phyloP scores from a whole-genome alignment of 2,888 invertebrate species.

The Melinaea menophilus region DNA sequence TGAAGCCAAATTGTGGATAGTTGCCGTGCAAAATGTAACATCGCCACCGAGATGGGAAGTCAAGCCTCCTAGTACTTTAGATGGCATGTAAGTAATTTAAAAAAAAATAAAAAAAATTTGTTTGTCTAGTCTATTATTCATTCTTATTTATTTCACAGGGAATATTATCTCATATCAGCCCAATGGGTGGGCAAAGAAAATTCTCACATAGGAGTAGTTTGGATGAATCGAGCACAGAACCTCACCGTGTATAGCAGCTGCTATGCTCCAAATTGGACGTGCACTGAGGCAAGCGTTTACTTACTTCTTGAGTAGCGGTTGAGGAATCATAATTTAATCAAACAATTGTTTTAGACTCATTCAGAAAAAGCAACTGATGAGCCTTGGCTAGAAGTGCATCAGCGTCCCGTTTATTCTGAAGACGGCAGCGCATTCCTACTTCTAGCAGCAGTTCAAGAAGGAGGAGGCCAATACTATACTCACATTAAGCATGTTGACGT shows the following conservation, averaged over 20 bases:
- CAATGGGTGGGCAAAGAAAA: slow-evolving; percentile 91
- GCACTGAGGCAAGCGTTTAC: slow-evolving; percentile 82
- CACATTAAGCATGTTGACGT: slow-evolving; percentile 93
- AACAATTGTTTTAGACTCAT: slow-evolving; percentile 78
- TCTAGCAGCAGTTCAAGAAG: slow-evolving; percentile 89
- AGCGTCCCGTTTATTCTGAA: slow-evolving; percentile 89
- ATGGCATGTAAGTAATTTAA: slow-evolving; percentile 84
- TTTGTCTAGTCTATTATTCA: neutral
- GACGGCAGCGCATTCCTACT: slow-evolving; percentile 91
- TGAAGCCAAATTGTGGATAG: slow-evolving; percentile 88
- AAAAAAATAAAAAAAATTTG: neutral
- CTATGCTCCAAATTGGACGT: slow-evolving; percentile 88
- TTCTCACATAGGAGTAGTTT: slow-evolving; percentile 89
- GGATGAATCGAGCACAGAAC: slow-evolving; percentile 97
- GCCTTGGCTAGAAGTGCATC: slow-evolving; percentile 91
- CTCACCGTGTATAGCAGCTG: slow-evolving; percentile 92
- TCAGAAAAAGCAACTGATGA: slow-evolving; percentile 90
- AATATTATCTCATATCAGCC: slow-evolving; percentile 94
- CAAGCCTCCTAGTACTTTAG: slow-evolving; percentile 84
- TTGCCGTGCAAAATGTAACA: slow-evolving; percentile 84
- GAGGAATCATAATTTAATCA: slow-evolving; percentile 13
- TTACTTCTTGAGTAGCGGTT: neutral
- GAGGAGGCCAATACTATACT: slow-evolving; percentile 89
- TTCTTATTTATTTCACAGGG: slow-evolving; percentile 77
- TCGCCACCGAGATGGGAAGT: slow-evolving; percentile 82